Evolutionary conservation across 2,113 vertebrate genomes (phyloP).

Genomic region (Pelmatolapia mariae): DNA sequence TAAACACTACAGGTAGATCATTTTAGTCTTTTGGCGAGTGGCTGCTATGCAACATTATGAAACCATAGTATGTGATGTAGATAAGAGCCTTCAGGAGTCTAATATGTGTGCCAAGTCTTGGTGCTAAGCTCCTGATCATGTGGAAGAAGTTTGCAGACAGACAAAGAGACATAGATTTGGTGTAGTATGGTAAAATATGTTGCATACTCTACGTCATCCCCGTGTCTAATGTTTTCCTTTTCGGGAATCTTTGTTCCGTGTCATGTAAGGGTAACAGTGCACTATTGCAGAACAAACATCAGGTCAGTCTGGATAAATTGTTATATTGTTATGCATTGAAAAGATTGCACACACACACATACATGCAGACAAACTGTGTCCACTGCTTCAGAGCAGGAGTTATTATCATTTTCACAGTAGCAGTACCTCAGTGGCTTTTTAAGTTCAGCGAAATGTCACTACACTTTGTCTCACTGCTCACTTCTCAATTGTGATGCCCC

Average conservation of each 20-base stretch:
- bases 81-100: not conserved
- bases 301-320: not conserved
- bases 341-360: not conserved
- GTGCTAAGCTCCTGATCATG: not conserved
- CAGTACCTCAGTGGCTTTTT: not conserved
- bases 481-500: not conserved
- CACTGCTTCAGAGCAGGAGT: not conserved
- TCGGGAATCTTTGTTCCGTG: fast-evolving
- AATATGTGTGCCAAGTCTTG: not conserved
- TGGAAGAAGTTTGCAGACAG: not conserved
- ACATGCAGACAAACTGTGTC: not conserved
- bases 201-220: not conserved
- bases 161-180: not conserved
- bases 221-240: not conserved
- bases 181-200: not conserved
- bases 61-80: not conserved
- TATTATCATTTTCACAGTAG: not conserved
- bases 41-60: not conserved
- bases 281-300: not conserved
- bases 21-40: not conserved
- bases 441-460: not conserved
- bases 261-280: not conserved
- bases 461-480: not conserved
- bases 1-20: not conserved
- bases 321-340: not conserved